Percentiles rank a stretch among this genome's conserved stretches.
Conservation (phyloP, 2,888 invertebrate species). For the Xanthorhoe spadicearia region DNA sequence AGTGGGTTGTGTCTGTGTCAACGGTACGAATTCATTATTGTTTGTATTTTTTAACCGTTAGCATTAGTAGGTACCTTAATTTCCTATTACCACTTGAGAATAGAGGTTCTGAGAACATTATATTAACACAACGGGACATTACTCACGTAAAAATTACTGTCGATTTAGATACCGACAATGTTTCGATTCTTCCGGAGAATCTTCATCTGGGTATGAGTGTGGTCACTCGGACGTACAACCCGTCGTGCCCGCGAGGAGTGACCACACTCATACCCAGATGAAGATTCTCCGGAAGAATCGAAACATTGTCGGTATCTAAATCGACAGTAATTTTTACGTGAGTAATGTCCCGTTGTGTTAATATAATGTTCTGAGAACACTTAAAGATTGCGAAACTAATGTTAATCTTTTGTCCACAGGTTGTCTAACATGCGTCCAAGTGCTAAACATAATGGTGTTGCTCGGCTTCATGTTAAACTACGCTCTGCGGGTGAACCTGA, state of each 20-base stretch:
- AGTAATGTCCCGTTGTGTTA: too few relatives aligned
- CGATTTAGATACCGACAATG: too few relatives aligned
- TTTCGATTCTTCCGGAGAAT: too few relatives aligned
- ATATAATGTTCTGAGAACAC: background rate
- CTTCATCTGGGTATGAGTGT: too few relatives aligned
- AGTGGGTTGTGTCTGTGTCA: constrained; percentile 33
- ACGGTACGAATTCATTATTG: constrained; percentile 24
- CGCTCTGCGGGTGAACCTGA: constrained; percentile 93
- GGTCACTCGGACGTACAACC: too few relatives aligned
- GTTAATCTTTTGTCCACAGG: constrained; percentile 74
- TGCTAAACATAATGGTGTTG: constrained; percentile 93
- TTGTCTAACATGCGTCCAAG: constrained; percentile 90
- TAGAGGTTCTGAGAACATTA: background rate
- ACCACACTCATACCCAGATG: too few relatives aligned
- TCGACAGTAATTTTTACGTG: too few relatives aligned
- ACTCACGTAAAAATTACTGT: too few relatives aligned
- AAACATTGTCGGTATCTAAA: too few relatives aligned
- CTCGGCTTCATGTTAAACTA: constrained; percentile 96
- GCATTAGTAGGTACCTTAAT: constrained; percentile 1
- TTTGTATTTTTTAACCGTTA: constrained; percentile 21
- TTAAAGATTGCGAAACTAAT: background rate
- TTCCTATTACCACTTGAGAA: background rate
- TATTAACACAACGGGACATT: too few relatives aligned
- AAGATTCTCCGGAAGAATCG: too few relatives aligned
- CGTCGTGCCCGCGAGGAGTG: too few relatives aligned